A percentile compares a stretch with the other conserved stretches of the same genome.
Conservation (phyloP, 2,888 invertebrate genomes). For the Netelia virgata region DNA sequence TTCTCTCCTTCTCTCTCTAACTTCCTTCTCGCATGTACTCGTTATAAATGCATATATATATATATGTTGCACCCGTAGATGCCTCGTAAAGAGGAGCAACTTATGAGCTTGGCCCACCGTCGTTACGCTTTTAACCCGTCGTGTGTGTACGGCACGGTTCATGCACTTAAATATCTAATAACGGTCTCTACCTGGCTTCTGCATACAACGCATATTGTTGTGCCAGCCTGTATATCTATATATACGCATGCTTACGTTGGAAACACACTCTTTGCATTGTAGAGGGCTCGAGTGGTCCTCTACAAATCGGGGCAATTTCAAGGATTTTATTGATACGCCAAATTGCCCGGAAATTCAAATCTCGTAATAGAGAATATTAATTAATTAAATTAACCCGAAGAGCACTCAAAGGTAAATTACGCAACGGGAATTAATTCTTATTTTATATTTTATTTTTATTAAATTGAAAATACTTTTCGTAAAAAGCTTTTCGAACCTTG, state of each 20-base stretch:
- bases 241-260: background rate
- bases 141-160: slow-evolving; percentile 39
- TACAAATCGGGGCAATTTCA: slow-evolving; percentile 10
- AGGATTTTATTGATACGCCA: background rate
- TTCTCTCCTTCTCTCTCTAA: slow-evolving; percentile 17
- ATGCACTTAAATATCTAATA: slow-evolving; percentile 66
- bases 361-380: too few species aligned
- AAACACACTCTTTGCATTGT: slow-evolving; percentile 26
- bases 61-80: slow-evolving; percentile 61
- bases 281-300: background rate
- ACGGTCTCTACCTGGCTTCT: slow-evolving; percentile 60
- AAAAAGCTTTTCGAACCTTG: background rate
- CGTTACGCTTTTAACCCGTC: slow-evolving; percentile 73
- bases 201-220: slow-evolving; percentile 29
- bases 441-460: too few species aligned
- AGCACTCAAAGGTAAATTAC: too few species aligned
- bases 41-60: slow-evolving; percentile 15
- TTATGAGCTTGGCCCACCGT: slow-evolving; percentile 76
- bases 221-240: background rate
- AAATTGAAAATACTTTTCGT: too few species aligned
- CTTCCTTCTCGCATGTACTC: slow-evolving; percentile 27
- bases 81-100: slow-evolving; percentile 78
- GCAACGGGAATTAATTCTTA: too few species aligned
- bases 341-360: background rate
- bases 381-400: too few species aligned